Evolutionary conservation across 2,113 vertebrate species (phyloP).

Genomic region (Lasiurus borealis): DNA sequence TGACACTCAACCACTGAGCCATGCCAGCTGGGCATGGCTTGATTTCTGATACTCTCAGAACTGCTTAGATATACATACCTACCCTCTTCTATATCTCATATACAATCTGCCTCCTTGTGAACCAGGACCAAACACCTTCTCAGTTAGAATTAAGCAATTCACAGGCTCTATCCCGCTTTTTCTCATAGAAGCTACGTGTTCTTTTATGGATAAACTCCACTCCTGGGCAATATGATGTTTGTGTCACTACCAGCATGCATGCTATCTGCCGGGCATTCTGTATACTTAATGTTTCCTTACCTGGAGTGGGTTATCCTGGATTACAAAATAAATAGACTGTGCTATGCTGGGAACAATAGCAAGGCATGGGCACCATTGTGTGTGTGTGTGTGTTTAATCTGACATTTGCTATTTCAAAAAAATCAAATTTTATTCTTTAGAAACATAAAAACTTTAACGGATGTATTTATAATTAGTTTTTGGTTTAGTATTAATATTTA

Average conservation of each 20-base stretch:
- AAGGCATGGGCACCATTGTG: background rate
- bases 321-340: background rate
- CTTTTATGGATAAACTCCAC: background rate
- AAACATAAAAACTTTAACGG: background rate
- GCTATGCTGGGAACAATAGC: background rate
- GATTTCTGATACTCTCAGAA: background rate
- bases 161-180: background rate
- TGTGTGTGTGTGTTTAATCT: background rate
- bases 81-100: background rate
- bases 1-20: no score
- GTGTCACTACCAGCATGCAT: accelerated
- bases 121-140: background rate
- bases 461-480: slow-evolving; percentile 1
- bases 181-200: background rate
- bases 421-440: background rate
- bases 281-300: background rate
- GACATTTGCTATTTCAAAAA: background rate
- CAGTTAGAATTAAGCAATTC: background rate
- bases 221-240: background rate
- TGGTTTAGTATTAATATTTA: background rate
- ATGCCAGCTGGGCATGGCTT: background rate
- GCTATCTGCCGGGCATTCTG: background rate
- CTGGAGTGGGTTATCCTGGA: no score
- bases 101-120: background rate
- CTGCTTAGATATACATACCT: no score